A percentile compares a stretch with the other conserved stretches of the same genome.
phyloP scores from a whole-genome alignment of 2,888 invertebrate genomes.

The Drosophila phalerata region DNA sequence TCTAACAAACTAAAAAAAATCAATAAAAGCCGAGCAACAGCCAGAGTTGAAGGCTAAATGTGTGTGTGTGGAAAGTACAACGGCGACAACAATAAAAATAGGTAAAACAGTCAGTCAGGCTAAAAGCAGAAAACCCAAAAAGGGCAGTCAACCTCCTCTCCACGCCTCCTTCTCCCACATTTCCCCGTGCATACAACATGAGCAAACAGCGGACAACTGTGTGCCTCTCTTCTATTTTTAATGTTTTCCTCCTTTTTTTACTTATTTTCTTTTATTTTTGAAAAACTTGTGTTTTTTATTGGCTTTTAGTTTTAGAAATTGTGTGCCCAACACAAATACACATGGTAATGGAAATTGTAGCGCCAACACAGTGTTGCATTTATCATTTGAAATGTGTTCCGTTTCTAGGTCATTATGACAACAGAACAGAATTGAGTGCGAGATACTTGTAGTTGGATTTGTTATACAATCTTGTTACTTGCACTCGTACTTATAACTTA shows the following conservation, averaged over 20 bases:
- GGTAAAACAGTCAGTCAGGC: slow-evolving; percentile 33
- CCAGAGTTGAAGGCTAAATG: slow-evolving; percentile 68
- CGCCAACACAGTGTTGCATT: slow-evolving; percentile 48
- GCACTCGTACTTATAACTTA: slow-evolving; percentile 8
- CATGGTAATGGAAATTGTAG: slow-evolving; percentile 71
- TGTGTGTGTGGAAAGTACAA: slow-evolving; percentile 34
- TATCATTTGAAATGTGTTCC: slow-evolving; percentile 42
- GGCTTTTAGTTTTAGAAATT: slow-evolving; percentile 46
- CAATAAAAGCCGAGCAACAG: slow-evolving; percentile 58
- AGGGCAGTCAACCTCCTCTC: slow-evolving; percentile 5
- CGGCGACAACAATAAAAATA: slow-evolving; percentile 34
- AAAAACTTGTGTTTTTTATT: slow-evolving; percentile 41
- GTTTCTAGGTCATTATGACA: slow-evolving; percentile 48
- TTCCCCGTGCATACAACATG: slow-evolving; percentile 20
- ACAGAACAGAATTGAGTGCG: slow-evolving; percentile 9
- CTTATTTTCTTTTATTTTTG: slow-evolving; percentile 17
- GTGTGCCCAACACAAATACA: slow-evolving; percentile 48
- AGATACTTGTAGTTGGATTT: slow-evolving; percentile 1
- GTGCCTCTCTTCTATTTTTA: slow-evolving; percentile 27
- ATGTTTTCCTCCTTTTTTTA: slow-evolving; percentile 9
- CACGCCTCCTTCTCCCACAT: not conserved
- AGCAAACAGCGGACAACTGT: slow-evolving; percentile 28
- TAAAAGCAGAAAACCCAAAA: slow-evolving; percentile 36
- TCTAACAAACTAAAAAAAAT: slow-evolving; percentile 56
- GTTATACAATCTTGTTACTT: slow-evolving; percentile 22